A percentile compares a stretch with the other conserved stretches of the same genome.
phyloP scores from a whole-genome alignment of 35 echinoderm and acorn worm species.

The Stichopus chloronotus region DNA sequence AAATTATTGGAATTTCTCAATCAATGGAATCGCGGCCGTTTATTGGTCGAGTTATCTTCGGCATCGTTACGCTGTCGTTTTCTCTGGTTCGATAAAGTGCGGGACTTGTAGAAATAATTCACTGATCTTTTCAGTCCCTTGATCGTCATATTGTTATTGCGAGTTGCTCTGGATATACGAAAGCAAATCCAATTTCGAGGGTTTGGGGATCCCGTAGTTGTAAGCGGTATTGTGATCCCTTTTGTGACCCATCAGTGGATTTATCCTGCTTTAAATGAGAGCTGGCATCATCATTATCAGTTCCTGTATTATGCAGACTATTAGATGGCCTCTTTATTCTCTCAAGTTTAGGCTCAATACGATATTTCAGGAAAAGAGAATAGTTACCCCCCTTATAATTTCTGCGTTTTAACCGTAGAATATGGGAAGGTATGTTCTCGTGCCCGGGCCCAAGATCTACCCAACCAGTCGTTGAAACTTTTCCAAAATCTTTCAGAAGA shows the following conservation, averaged over 20 bases:
- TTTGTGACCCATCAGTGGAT: not conserved
- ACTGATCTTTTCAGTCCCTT: not conserved
- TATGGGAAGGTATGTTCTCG: not conserved
- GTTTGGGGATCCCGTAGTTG: not conserved
- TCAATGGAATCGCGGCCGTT: not conserved
- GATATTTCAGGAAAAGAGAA: not conserved
- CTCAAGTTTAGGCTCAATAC: not conserved
- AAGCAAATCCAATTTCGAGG: not conserved
- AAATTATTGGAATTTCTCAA: too few relatives aligned
- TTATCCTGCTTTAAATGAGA: not conserved
- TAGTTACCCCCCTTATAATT: not conserved
- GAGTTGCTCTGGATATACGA: not conserved
- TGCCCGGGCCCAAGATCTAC: not conserved
- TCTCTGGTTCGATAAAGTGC: not conserved
- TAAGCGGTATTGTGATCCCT: not conserved
- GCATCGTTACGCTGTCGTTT: not conserved
- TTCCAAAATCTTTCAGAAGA: conserved; percentile 10
- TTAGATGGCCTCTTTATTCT: not conserved
- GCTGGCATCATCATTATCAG: not conserved
- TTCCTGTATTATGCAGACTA: not conserved
- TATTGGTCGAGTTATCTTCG: not conserved
- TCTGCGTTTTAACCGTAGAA: not conserved
- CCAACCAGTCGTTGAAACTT: not conserved
- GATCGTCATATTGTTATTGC: not conserved
- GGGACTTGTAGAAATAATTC: not conserved